Evolutionary conservation across 2,797 vertebrate species (phyloP), one percentile per base, ranked within the genome.

Genomic region (Pseudochirops corinnae): DNA sequence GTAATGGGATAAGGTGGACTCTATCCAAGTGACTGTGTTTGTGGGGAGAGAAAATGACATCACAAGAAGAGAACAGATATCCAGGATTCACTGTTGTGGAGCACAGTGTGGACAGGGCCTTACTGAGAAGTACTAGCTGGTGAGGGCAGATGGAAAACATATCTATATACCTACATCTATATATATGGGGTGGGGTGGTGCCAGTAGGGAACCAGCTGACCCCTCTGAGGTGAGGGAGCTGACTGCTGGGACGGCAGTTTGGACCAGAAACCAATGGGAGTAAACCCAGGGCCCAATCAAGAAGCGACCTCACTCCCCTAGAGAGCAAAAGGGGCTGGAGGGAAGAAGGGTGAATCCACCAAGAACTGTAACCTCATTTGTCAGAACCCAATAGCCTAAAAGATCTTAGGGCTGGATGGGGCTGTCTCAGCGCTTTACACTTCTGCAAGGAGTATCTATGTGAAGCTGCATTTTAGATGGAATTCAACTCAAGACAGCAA

Each of bases 131-230:
- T 3, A 82, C 67, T 24, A 46, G n/a, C 39, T 24, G 67, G n/a
- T 24, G n/a, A 82, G 21, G n/a, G n/a, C 4, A 0, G 60, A 33
- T 16, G 13, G 31, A 29, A 67, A 31, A 29, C 26, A 58, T 10
- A 58, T 4, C 3, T 31, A 4, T 28, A 7, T 9, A 28, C 24
- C 0, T 5, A 1, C 7, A 29, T 28, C 1, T 29, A 13, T 1
- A 14, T n/a, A 7, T 26, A 87, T 46, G 24, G 11, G 74, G 46
- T 50, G 39, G 74, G 39, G 74, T 28, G 33, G 62, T 39, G 16
- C 16, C 21, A 50, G 39, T 21, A 18, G 39, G 10, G 39, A 12
- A 50, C 24, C 39, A 87, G 3, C 21, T 26, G 39, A 87, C 74
- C 10, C 39, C 4, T 11, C 6, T 87, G 39, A 50, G 39, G 74